Conservation (phyloP, 2,113 vertebrate species). For the Periophthalmus modestus region DNA sequence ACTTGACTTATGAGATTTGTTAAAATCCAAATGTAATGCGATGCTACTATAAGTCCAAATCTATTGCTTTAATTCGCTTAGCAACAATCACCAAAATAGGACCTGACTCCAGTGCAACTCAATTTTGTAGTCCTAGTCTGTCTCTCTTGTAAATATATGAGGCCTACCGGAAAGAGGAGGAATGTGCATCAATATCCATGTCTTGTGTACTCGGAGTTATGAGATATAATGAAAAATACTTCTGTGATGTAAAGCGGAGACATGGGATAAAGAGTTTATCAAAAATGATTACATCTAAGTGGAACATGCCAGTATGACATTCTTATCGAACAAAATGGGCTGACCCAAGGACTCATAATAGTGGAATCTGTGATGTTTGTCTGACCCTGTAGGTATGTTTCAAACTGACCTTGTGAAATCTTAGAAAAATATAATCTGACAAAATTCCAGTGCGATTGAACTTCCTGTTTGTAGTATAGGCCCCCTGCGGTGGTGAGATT, state of each 20-base stretch:
- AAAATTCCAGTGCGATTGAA: conserved; percentile 16
- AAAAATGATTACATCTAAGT: conserved; percentile 9
- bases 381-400: conserved; percentile 3
- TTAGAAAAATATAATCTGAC: background rate
- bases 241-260: conserved; percentile 18
- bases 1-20: background rate
- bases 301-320: conserved; percentile 8
- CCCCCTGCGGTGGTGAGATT: background rate
- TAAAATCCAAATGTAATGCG: background rate
- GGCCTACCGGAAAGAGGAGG: conserved; percentile 58
- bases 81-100: background rate
- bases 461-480: conserved; percentile 22
- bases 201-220: conserved; percentile 26
- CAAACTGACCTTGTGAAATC: conserved; percentile 26
- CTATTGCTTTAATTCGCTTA: background rate
- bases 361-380: conserved; percentile 27
- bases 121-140: background rate
- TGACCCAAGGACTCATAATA: conserved; percentile 2
- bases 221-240: background rate
- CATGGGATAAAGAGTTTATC: background rate
- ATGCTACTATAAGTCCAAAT: background rate
- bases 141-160: conserved; percentile 13
- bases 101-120: background rate
- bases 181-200: conserved; percentile 45
- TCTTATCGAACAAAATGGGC: background rate